Evolutionary conservation across 2,797 vertebrate species (phyloP).

Genomic region (Clarias fuscus): DNA sequence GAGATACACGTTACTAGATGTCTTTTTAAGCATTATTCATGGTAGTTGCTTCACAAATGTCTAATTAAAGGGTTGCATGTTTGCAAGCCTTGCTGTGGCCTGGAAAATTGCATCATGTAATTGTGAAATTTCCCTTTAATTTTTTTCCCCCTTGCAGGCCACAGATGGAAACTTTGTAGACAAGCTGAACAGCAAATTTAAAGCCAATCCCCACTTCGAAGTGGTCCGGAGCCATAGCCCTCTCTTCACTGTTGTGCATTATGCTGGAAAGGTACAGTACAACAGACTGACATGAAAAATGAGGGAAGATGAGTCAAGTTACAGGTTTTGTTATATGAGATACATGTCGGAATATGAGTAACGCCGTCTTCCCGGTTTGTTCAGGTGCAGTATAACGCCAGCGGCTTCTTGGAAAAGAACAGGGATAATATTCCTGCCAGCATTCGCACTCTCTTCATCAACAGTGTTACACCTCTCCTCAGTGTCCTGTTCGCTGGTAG

Average conservation of each 20-base stretch:
- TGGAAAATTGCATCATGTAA: background rate
- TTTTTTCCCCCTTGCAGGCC: constrained; percentile 63
- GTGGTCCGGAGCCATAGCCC: constrained; percentile 61
- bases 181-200: constrained; percentile 74
- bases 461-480: constrained; percentile 73
- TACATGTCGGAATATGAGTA: background rate
- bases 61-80: constrained; percentile 5
- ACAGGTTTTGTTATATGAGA: background rate
- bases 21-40: background rate
- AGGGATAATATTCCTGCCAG: constrained; percentile 75
- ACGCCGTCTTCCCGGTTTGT: background rate
- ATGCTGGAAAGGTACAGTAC: constrained; percentile 77
- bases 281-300: background rate
- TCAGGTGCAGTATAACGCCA: constrained; percentile 73
- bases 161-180: constrained; percentile 76
- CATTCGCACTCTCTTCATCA: constrained; percentile 72
- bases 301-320: background rate
- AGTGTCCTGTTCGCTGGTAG: constrained; percentile 75
- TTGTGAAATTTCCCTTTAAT: background rate
- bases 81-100: background rate
- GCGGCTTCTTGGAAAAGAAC: constrained; percentile 78
- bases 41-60: background rate
- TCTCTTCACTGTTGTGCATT: constrained; percentile 73
- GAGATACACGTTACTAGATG: background rate
- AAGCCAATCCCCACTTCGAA: constrained; percentile 67